Evolutionary conservation across 2,797 vertebrate species (phyloP), one percentile per base, ranked within the genome.

Genomic region (Pangasius mekongensis): DNA sequence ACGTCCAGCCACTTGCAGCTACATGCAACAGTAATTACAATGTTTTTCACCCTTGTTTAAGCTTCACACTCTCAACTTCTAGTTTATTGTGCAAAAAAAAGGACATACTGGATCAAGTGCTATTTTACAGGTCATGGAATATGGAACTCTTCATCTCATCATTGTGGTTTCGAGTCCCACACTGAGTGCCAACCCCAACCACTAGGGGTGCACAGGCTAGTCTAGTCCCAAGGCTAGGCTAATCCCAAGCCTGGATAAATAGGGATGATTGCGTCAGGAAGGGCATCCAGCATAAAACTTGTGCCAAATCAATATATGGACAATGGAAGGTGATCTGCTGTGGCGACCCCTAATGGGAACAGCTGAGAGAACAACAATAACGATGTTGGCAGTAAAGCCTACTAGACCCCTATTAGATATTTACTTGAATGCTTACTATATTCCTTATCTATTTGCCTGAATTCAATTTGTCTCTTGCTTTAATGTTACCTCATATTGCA

Each of bases 21-120:
- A 43, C 8, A 10, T 39, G 36, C 8, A 43, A 22, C 36, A 43
- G 36, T 43, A 73, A 43, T 47, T 76, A 6, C 24, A 47, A 1
- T 14, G 43, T 74, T 49, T 49, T 49, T 49, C 16, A 76, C 67
- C 30, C 11, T 7, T 10, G 27, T 64, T 64, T n/a, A 64, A n/a
- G 24, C 10, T 64, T n/a, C 27, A 30, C n/a, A 30, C 64, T 66
- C 5, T 69, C 30, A 36, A 7, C 71, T 27, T 76, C 43, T 47
- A 52, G 27, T 52, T 52, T 77, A 77, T 52, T 52, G 24, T 77
- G 74, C 43, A 64, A 74, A 74, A 74, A 74, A 73, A 49, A 52
- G 5, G 27, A 9, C 11, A 3, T 52, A 30, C 27, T 52, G 5
- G 47, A n/a, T 77, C 22, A 16, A 77, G 6, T 52, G 13, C 5